phyloP scores from a whole-genome alignment of 2,797 vertebrate genomes.

The Cossypha niveicapilla region DNA sequence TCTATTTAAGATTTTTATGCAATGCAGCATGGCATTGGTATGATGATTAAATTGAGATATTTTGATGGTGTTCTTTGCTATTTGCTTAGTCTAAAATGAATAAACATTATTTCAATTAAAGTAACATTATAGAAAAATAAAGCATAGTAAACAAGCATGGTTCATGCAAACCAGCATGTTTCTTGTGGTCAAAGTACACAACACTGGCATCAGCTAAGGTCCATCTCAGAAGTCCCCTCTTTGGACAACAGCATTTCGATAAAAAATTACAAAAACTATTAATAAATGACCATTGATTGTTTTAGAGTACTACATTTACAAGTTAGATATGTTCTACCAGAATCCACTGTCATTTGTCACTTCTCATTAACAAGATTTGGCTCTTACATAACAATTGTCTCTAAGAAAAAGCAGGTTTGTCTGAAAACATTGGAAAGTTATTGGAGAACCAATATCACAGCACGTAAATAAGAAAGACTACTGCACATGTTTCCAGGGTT shows the following conservation, averaged over 20 bases:
- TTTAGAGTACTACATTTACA: not conserved
- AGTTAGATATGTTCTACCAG: not conserved
- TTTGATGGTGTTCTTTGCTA: not conserved
- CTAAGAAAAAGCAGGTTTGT: not conserved
- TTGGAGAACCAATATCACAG: not conserved
- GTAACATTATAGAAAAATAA: not conserved
- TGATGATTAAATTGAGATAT: not conserved
- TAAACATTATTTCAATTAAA: not conserved
- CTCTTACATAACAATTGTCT: not conserved
- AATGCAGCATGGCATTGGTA: not conserved
- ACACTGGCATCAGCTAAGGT: not conserved
- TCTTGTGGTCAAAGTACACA: not conserved
- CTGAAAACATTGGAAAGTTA: not conserved
- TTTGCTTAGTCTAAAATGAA: not conserved
- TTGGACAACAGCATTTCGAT: not conserved
- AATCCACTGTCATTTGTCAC: not conserved
- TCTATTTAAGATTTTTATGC: not conserved
- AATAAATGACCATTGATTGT: not conserved
- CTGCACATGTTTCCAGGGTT: not conserved
- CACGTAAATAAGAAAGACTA: not conserved
- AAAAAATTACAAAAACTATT: not conserved
- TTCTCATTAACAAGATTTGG: slow-evolving; percentile 12
- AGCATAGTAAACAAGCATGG: not conserved
- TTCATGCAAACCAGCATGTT: not conserved
- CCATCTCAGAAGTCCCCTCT: not conserved